Evolutionary conservation across 2,888 invertebrate species (phyloP).

Genomic region (Serripes groenlandicus): DNA sequence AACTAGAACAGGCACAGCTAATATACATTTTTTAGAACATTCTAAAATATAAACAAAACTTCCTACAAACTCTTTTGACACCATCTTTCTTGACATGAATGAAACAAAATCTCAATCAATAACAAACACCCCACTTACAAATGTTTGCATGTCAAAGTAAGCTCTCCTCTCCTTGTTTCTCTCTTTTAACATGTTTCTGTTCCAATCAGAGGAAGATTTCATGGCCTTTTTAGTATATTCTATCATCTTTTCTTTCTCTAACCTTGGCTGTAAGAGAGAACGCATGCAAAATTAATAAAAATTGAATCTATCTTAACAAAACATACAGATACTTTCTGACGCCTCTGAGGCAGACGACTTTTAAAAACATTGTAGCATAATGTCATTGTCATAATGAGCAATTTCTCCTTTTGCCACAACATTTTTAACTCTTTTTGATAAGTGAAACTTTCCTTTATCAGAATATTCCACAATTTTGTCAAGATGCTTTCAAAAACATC

Average conservation of each 20-base stretch:
- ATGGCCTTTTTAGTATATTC: constrained; percentile 84
- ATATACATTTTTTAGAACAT: too few species aligned
- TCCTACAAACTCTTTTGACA: too few species aligned
- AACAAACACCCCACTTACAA: constrained; percentile 84
- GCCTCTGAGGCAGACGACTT: neutral
- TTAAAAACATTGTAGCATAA: neutral
- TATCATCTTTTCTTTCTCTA: constrained; percentile 84
- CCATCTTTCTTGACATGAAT: too few species aligned
- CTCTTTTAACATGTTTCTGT: constrained; percentile 93
- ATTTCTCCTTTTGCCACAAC: neutral
- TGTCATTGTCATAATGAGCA: neutral
- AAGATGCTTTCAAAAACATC: too few species aligned
- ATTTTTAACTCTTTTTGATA: too few species aligned
- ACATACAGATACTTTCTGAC: too few species aligned
- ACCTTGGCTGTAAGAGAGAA: constrained; percentile 73
- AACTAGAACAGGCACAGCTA: too few species aligned
- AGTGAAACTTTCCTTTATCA: too few species aligned
- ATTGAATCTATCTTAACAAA: neutral
- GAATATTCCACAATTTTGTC: too few species aligned
- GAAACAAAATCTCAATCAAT: too few species aligned
- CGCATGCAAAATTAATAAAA: neutral
- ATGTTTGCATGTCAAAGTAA: constrained; percentile 97
- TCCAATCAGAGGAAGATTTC: constrained; percentile 91
- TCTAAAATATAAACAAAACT: too few species aligned
- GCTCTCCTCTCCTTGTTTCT: constrained; percentile 92